Conservation (phyloP, 2,888 invertebrate species). For the Marasmarcha lunaedactyla region DNA sequence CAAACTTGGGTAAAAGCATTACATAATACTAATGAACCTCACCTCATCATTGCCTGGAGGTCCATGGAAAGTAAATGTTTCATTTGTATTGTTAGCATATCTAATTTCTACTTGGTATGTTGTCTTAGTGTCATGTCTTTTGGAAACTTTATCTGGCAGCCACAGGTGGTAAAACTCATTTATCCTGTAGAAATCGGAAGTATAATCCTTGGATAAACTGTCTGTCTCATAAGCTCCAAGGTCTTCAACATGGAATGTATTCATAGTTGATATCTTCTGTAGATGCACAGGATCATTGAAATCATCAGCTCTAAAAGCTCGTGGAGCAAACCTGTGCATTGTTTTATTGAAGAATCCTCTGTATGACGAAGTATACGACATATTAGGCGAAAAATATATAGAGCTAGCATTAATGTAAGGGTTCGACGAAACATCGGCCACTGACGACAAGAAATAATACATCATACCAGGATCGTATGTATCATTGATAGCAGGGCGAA, state of each 20-base stretch:
- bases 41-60: slow-evolving; percentile 91
- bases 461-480: slow-evolving; percentile 98
- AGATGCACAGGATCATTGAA: slow-evolving; percentile 95
- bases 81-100: slow-evolving; percentile 94
- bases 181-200: slow-evolving; percentile 88
- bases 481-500: slow-evolving; percentile 89
- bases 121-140: slow-evolving; percentile 90
- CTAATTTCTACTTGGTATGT: slow-evolving; percentile 94
- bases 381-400: slow-evolving; percentile 93
- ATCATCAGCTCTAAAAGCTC: slow-evolving; percentile 91
- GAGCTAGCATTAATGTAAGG: slow-evolving; percentile 93
- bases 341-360: slow-evolving; percentile 97
- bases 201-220: slow-evolving; percentile 88
- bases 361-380: slow-evolving; percentile 94
- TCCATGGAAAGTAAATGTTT: slow-evolving; percentile 96
- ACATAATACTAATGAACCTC: too few species aligned
- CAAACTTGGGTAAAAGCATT: too few species aligned
- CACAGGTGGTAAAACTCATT: slow-evolving; percentile 95
- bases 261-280: slow-evolving; percentile 93
- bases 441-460: slow-evolving; percentile 95
- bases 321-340: slow-evolving; percentile 92
- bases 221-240: slow-evolving; percentile 86
- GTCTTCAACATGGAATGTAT: slow-evolving; percentile 89
- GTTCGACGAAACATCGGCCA: slow-evolving; percentile 95
- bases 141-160: slow-evolving; percentile 88